These are phyloP conservation scores for Tretioscincus oriximinensis DNA, from an alignment of 2,113 vertebrate genomes.

Conservation along the genomic window DNA sequence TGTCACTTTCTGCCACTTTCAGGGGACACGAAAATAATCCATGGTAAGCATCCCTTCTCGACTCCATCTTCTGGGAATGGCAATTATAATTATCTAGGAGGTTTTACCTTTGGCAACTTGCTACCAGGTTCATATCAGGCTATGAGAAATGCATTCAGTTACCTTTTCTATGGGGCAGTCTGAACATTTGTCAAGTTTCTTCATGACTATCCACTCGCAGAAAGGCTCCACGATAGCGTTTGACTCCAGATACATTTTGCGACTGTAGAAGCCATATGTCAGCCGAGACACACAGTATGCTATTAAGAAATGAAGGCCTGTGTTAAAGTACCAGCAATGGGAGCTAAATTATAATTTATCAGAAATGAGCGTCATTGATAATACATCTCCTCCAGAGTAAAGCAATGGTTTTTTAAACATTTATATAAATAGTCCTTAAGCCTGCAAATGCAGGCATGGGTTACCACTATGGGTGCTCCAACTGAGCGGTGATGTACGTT, in stretches of 20 bases:
- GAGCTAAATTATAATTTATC: accelerated
- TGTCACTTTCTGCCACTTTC: no score
- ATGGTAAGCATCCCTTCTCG: no score
- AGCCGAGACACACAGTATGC: slow-evolving; percentile 79
- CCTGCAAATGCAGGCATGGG: no score
- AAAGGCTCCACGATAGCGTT: slow-evolving; percentile 74
- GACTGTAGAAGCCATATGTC: slow-evolving; percentile 81
- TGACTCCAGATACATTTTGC: slow-evolving; percentile 77
- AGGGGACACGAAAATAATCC: no score
- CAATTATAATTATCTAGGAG: no score
- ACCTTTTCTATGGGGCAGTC: slow-evolving; percentile 80
- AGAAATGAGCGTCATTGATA: no score
- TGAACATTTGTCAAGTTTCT: slow-evolving; percentile 42
- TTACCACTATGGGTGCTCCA: no score
- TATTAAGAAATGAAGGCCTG: slow-evolving; percentile 46
- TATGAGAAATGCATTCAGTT: slow-evolving; percentile 1
- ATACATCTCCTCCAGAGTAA: not conserved
- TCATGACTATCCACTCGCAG: slow-evolving; percentile 67
- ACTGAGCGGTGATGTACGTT: no score
- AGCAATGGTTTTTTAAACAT: not conserved
- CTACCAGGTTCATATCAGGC: not conserved
- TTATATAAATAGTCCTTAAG: no score
- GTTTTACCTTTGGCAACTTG: not conserved
- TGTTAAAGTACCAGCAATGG: not conserved
- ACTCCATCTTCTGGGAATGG: no score